A percentile compares a stretch with the other conserved stretches of the same genome.
Evolutionary conservation across 1,140 invertebrate species (phyloP).

Genomic region (Metaphire vulgaris): DNA sequence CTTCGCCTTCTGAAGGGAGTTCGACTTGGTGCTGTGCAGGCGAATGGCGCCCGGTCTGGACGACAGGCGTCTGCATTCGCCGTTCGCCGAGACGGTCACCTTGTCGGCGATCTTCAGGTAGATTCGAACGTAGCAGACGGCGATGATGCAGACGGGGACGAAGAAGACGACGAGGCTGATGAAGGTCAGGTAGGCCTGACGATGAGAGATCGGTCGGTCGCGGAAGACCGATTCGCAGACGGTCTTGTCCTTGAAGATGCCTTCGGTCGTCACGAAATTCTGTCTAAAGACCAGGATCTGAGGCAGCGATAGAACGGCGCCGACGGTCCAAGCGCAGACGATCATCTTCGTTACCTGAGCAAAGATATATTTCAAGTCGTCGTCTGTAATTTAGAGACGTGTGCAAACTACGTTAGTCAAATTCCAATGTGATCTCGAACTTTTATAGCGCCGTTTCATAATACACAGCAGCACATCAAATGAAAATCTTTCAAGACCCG

Average conservation of each 20-base stretch:
- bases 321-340: slow-evolving; percentile 39
- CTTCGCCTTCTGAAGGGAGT: slow-evolving; percentile 48
- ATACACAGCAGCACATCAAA: too few relatives aligned
- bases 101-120: slow-evolving; percentile 46
- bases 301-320: slow-evolving; percentile 38
- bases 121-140: slow-evolving; percentile 44
- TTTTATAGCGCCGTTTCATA: too few relatives aligned
- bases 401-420: too few relatives aligned
- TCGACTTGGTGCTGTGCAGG: slow-evolving; percentile 31
- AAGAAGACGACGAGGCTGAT: slow-evolving; percentile 42
- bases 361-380: too few relatives aligned
- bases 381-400: too few relatives aligned
- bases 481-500: too few relatives aligned
- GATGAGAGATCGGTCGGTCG: slow-evolving; percentile 34
- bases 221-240: slow-evolving; percentile 45
- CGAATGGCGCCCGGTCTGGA: slow-evolving; percentile 38
- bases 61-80: slow-evolving; percentile 27
- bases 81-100: slow-evolving; percentile 35
- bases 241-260: slow-evolving; percentile 27
- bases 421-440: too few relatives aligned
- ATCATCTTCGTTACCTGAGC: slow-evolving; percentile 46
- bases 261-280: slow-evolving; percentile 27
- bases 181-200: slow-evolving; percentile 46
- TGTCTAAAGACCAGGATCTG: slow-evolving; percentile 43
- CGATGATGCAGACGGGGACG: slow-evolving; percentile 42